Evolutionary conservation across 2,797 vertebrate species (phyloP).

Genomic region (Ceryle rudis): DNA sequence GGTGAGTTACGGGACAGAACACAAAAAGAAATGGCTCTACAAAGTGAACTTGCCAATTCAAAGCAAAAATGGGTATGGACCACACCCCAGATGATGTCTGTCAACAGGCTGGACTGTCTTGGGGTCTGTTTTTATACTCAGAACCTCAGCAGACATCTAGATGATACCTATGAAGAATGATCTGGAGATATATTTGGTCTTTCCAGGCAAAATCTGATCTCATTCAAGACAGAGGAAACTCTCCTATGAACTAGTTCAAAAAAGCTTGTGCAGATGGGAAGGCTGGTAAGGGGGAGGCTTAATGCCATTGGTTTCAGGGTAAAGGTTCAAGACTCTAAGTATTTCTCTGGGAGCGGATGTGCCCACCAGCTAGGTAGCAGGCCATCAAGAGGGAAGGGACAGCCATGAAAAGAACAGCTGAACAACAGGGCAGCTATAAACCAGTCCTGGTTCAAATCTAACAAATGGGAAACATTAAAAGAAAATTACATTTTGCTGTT

Average conservation of each 20-base stretch:
- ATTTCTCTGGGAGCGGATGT: not conserved
- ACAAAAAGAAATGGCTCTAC: not conserved
- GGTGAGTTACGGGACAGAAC: not conserved
- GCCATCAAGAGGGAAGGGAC: not conserved
- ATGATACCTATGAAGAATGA: not conserved
- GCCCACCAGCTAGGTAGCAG: not conserved
- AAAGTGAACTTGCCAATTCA: not conserved
- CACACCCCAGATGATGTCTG: not conserved
- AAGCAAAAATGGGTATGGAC: not conserved
- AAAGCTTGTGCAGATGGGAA: not conserved
- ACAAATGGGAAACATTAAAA: not conserved
- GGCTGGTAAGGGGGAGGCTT: not conserved
- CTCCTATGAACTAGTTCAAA: not conserved
- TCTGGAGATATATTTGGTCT: not conserved
- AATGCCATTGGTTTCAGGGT: not conserved
- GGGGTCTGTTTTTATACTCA: not conserved
- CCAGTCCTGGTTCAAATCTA: not conserved
- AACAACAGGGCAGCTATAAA: fast-evolving
- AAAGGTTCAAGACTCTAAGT: not conserved
- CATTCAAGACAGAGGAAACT: not conserved
- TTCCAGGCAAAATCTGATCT: not conserved
- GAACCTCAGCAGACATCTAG: not conserved
- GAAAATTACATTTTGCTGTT: not conserved
- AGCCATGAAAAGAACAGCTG: fast-evolving
- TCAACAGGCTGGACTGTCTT: not conserved